Percentiles rank a stretch among this genome's conserved stretches.
Conservation (phyloP, 2,888 invertebrate genomes). For the Mechanitis mazaeus region DNA sequence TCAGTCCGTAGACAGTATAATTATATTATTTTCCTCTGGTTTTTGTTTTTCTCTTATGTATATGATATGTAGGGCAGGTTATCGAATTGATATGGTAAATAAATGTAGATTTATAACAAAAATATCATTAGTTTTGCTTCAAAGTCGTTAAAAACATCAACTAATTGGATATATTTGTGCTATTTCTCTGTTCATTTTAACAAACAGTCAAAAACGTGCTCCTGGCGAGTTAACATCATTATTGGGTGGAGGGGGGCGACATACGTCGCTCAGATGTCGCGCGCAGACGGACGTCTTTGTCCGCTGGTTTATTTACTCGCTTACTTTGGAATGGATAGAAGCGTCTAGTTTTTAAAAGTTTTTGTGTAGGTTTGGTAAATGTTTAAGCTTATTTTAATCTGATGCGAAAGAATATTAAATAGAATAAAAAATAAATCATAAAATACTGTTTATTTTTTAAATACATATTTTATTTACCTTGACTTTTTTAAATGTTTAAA, state of each 20-base stretch:
- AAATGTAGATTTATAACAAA: no score
- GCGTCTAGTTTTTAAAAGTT: conserved; percentile 41
- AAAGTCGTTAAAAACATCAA: no score
- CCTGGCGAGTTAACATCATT: conserved; percentile 71
- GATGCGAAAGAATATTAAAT: background rate
- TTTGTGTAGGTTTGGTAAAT: conserved; percentile 12
- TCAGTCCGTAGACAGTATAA: no score
- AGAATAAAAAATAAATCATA: background rate
- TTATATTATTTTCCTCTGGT: no score
- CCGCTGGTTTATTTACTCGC: conserved; percentile 70
- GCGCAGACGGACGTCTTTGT: conserved; percentile 75
- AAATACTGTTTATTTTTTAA: background rate
- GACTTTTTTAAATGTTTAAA: background rate
- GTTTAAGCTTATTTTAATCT: background rate
- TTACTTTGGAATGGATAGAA: conserved; percentile 57
- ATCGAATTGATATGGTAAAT: no score
- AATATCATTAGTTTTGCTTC: no score
- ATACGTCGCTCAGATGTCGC: conserved; percentile 75
- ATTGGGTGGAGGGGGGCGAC: conserved; percentile 61
- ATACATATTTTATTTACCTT: background rate
- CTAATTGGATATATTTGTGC: background rate
- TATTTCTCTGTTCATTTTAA: conserved; percentile 4
- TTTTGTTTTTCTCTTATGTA: no score
- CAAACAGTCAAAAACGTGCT: conserved; percentile 61
- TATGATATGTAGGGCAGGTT: no score